Percentiles rank a stretch among this genome's conserved stretches.
Conservation (phyloP, 2,113 vertebrate species). For the Atherinomorus stipes region DNA sequence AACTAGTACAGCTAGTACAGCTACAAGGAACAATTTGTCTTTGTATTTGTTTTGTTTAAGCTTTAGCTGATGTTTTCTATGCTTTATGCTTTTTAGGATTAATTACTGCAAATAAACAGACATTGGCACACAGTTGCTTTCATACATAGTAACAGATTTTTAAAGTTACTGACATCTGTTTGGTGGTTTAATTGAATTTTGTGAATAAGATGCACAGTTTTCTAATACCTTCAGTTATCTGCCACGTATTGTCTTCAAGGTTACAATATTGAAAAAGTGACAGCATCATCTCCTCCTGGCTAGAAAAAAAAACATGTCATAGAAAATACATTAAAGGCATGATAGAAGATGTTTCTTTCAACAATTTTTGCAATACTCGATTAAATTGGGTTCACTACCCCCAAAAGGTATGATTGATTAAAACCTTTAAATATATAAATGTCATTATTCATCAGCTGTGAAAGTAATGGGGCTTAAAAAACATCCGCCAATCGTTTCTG, state of each 20-base stretch:
- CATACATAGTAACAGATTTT: not conserved
- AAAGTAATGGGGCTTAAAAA: too few species aligned
- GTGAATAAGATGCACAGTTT: constrained; percentile 25
- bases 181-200: constrained; percentile 34
- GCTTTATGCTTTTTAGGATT: not conserved
- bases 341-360: too few species aligned
- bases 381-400: too few species aligned
- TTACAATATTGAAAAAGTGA: constrained; percentile 29
- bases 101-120: constrained; percentile 16
- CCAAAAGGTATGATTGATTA: too few species aligned
- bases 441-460: too few species aligned
- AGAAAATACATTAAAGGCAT: not conserved
- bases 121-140: constrained; percentile 6
- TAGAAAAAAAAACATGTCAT: not conserved
- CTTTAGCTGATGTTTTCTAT: not conserved
- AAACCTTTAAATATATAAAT: too few species aligned
- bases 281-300: constrained; percentile 6
- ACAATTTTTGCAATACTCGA: too few species aligned
- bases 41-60: not conserved
- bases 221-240: constrained; percentile 33
- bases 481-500: too few species aligned
- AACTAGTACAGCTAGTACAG: not conserved
- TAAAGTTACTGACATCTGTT: constrained; percentile 1
- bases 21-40: too few species aligned
- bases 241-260: constrained; percentile 45